Evolutionary conservation across 2,113 vertebrate species (phyloP), one percentile per base, ranked within the genome.

Genomic region (Tricholaema leucomelas): DNA sequence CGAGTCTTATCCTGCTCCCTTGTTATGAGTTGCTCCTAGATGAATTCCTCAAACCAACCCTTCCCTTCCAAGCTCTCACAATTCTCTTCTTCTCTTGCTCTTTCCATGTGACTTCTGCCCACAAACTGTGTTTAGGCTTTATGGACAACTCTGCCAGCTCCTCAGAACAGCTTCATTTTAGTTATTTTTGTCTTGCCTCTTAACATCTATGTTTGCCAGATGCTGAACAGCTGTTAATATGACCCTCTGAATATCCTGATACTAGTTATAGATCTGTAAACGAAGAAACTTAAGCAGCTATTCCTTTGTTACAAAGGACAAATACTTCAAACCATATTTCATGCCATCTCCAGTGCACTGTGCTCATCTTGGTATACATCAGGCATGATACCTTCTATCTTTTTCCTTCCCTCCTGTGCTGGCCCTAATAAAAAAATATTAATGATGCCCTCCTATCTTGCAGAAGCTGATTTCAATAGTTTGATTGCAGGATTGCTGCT

Each of bases 401-500:
- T 85, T 60, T 46, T 28, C 55, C 72, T 76, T 66, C 42, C 27
- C 64, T 92, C 64, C 65, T 69, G 48, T 15, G 54, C 63, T 91
- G 72, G 21, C 61, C 28, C 61, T 55, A 59, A 91, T 59, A 59
- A 87, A 79, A 79, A 77, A 73, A 8, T 20, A 58, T 24, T 84
- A 93, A 95, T 50, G 55, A 89, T 61, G 91, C 63, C 81, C 87
- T 85, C 69, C 76, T 83, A 74, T 36, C 52, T 70, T 31, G 81
- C 31, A 74, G 91, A 91, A 75, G 78, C 38, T 88, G 58, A 85
- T 90, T 88, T 90, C 66, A 78, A 81, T 5, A 12, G 69, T 60
- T 88, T 90, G 87, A 80, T 65, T 80, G 69, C 90, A 20, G 76
- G 70, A 56, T 44, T 86, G 69, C 76, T 85, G 85, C 88, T 91